Conservation (phyloP, 2,797 vertebrate genomes). For the Myotis pilosus region DNA sequence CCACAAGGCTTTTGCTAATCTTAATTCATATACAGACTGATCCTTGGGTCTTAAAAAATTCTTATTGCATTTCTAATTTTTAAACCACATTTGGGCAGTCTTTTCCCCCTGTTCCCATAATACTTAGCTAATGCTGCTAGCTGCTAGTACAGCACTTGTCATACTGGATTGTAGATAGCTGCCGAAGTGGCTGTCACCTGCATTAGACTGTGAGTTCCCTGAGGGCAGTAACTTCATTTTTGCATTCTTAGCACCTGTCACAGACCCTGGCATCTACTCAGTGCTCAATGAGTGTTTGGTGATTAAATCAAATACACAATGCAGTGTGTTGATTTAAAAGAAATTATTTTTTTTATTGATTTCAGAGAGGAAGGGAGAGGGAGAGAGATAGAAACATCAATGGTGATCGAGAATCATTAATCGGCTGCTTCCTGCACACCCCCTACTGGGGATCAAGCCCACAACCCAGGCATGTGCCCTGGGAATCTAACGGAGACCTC, state of each 20-base stretch:
- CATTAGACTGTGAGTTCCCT: slow-evolving; percentile 34
- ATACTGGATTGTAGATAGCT: neutral
- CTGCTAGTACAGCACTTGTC: neutral
- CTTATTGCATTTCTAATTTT: neutral
- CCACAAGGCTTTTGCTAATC: neutral
- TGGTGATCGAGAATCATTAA: too few relatives aligned
- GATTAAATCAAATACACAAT: slow-evolving; percentile 36
- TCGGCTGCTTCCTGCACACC: too few relatives aligned
- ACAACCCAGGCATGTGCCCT: too few relatives aligned
- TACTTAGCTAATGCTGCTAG: neutral
- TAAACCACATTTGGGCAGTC: neutral
- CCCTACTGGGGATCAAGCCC: too few relatives aligned
- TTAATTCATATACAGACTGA: neutral
- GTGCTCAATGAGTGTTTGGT: neutral
- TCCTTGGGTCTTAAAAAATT: neutral
- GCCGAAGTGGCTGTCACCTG: neutral
- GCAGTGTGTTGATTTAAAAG: neutral
- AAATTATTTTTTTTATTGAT: too few relatives aligned
- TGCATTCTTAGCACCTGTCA: slow-evolving; percentile 53
- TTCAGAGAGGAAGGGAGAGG: too few relatives aligned
- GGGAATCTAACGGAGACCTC: too few relatives aligned
- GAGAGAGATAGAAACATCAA: too few relatives aligned
- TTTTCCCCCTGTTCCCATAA: neutral
- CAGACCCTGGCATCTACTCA: neutral
- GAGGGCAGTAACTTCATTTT: slow-evolving; percentile 37